Evolutionary conservation across 2,888 invertebrate species (phyloP).

Genomic region (Andricus curvator): DNA sequence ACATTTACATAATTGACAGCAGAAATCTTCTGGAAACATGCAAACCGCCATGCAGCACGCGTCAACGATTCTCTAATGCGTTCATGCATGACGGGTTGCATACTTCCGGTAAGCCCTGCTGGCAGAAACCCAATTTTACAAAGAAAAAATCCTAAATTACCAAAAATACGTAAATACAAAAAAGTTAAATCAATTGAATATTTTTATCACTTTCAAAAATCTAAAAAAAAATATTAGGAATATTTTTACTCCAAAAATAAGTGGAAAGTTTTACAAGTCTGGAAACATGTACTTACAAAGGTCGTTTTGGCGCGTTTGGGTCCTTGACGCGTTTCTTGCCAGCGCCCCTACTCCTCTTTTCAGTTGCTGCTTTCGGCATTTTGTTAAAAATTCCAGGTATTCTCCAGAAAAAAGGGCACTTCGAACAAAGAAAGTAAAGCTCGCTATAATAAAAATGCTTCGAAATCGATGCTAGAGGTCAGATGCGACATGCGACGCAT

Average conservation of each 20-base stretch:
- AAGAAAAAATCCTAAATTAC: neutral
- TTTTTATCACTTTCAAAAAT: neutral
- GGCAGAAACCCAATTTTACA: neutral
- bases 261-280: neutral
- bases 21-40: constrained; percentile 2
- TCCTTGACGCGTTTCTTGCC: constrained; percentile 37
- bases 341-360: constrained; percentile 21
- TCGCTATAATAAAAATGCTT: constrained; percentile 11
- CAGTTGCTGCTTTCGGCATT: constrained; percentile 33
- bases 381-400: constrained; percentile 3
- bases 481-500: constrained; percentile 4
- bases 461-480: neutral
- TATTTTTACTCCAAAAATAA: neutral
- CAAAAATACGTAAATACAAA: neutral
- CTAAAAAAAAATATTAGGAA: neutral
- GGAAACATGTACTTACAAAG: constrained; percentile 31
- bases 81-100: constrained; percentile 33
- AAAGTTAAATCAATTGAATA: neutral
- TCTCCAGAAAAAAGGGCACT: neutral
- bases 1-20: neutral
- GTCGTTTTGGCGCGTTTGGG: constrained; percentile 36
- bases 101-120: neutral
- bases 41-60: constrained; percentile 9
- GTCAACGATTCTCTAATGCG: constrained; percentile 15
- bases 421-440: neutral